phyloP scores from a whole-genome alignment of 1,140 invertebrate genomes.

The Steinernema feltiae region DNA sequence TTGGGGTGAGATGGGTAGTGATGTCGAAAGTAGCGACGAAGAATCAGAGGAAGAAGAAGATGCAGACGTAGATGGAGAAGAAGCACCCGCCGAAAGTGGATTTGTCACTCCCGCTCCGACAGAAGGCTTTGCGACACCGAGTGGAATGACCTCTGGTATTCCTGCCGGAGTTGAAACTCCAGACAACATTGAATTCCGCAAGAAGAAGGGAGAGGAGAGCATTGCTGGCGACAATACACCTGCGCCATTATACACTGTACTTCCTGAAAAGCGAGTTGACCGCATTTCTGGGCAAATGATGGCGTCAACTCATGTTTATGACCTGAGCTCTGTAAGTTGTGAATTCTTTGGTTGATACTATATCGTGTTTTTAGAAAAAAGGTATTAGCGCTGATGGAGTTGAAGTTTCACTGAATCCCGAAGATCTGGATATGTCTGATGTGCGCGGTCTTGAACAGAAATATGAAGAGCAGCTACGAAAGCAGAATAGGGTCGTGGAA shows the following conservation, averaged over 20 bases:
- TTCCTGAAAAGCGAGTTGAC: constrained; percentile 87
- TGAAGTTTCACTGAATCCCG: constrained; percentile 90
- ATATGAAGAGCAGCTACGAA: constrained; percentile 79
- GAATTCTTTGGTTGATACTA: constrained; percentile 9
- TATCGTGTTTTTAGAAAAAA: constrained; percentile 37
- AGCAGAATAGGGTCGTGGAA: constrained; percentile 62
- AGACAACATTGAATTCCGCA: constrained; percentile 92
- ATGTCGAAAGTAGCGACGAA: constrained; percentile 72
- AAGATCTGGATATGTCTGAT: constrained; percentile 83
- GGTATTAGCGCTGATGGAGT: constrained; percentile 63
- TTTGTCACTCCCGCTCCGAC: constrained; percentile 44
- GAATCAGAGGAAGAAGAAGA: constrained; percentile 71
- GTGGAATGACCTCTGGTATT: constrained; percentile 80
- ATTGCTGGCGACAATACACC: constrained; percentile 74
- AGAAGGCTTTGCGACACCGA: constrained; percentile 75
- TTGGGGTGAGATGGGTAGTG: constrained; percentile 88
- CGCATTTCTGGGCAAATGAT: constrained; percentile 80
- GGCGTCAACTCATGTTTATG: constrained; percentile 78
- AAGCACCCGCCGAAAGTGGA: constrained; percentile 60
- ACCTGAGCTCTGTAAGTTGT: constrained; percentile 42
- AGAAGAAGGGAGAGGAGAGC: constrained; percentile 83
- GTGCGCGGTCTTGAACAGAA: constrained; percentile 89
- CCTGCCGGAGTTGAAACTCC: constrained; percentile 88
- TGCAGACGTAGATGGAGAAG: constrained; percentile 58
- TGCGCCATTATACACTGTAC: constrained; percentile 75